Base-by-base conservation (phyloP, 2,113 vertebrate genomes). In the Tragulus kanchil region DNA sequence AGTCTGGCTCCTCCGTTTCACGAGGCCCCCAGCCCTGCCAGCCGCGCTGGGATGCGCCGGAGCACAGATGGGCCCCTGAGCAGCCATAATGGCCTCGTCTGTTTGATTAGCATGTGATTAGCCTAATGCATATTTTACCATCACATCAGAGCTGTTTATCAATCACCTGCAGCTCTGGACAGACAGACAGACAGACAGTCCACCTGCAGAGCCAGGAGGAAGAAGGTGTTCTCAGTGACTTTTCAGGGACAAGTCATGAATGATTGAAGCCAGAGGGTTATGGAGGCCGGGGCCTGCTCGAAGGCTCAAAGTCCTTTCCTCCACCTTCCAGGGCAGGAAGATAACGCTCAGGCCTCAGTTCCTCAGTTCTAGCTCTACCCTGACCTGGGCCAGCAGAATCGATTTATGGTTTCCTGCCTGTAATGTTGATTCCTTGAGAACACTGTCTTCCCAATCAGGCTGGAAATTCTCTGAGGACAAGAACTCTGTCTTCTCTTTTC, bases 101-200 rank as follows among this genome's bases (percentile, higher is more conserved):
- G 97, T 97, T 98, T 98, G 98, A 99, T 99, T 98, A 99, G 97
- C 98, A 98, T 98, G 97, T 96, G 98, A 98, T 98, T 98, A 98
- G 95, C 97, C 98, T 98, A 98, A 98, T 98, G 98, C 98, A 98
- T 98, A 98, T 98, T 98, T 99, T 98, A 98, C 98, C 97, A 98
- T 98, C 90, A 91, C 97, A 98, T 98, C 93, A 93, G 95, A 98
- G 93, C 95, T 98, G 95, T 91, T 98, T 96, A 97, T 98, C 98
- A 98, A 79, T 98, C 98, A 98, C 98, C 93, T 94, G 82, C 92
- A 95, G 86, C 78, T 59, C 54, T 69, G 23, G 92, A 90, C 71
- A 85, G 93, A 95, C 71, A 92, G 94, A 97, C 83, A 95, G 85
- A 96, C 69, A 93, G 78, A 97, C n/a, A 64, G 48, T 36, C 16